phyloP scores from a whole-genome alignment of 1,140 invertebrate genomes.

The Drosophila sp. region DNA sequence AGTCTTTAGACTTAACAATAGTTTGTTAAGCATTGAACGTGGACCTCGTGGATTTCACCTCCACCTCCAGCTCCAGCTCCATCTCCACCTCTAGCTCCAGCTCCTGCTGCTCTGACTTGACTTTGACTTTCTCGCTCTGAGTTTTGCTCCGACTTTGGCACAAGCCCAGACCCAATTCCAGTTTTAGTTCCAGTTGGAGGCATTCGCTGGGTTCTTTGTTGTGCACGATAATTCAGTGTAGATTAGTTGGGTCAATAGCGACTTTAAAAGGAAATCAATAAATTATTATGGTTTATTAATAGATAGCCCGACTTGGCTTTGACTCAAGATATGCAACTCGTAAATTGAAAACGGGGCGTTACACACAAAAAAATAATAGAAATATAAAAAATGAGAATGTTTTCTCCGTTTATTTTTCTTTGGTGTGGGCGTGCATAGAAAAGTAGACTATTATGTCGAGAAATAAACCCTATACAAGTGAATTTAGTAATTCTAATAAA shows the following conservation, averaged over 20 bases:
- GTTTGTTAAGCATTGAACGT: conserved; percentile 53
- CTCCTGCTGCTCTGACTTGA: conserved; percentile 9
- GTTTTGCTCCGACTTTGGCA: conserved; percentile 3
- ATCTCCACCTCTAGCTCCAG: conserved; percentile 9
- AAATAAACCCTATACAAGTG: background rate
- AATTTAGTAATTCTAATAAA: too few relatives aligned
- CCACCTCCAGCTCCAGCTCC: conserved; percentile 3
- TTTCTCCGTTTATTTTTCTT: background rate
- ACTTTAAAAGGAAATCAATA: conserved; percentile 74
- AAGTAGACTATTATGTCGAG: conserved; percentile 1
- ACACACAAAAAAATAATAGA: conserved; percentile 26
- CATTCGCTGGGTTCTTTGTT: conserved; percentile 16
- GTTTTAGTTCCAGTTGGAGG: conserved; percentile 10
- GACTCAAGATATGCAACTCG: conserved; percentile 42
- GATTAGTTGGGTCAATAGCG: conserved; percentile 76
- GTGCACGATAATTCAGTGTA: conserved; percentile 51
- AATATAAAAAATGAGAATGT: conserved; percentile 14
- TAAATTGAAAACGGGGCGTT: conserved; percentile 62
- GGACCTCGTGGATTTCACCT: conserved; percentile 6
- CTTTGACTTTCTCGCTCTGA: conserved; percentile 17
- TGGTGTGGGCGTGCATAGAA: conserved; percentile 25
- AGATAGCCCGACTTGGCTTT: conserved; percentile 43
- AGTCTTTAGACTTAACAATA: conserved; percentile 54
- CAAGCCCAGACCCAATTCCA: conserved; percentile 5
- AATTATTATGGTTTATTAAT: conserved; percentile 79